Evolutionary conservation across 1,140 invertebrate genomes (phyloP), one percentile per base, ranked within the genome.

Genomic region (Lepidurus packardi): DNA sequence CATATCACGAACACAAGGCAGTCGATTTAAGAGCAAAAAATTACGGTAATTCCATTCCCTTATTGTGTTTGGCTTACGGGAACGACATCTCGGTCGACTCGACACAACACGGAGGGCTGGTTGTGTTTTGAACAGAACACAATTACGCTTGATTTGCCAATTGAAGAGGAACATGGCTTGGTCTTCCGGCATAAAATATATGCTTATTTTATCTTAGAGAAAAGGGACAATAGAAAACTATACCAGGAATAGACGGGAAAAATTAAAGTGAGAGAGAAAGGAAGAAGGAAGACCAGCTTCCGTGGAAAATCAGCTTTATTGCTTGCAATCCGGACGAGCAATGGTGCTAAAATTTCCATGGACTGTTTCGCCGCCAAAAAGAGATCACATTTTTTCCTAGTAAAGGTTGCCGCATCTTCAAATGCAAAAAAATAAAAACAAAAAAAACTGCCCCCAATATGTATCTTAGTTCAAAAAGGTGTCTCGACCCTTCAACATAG

Each of bases 231-330:
- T n/a, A 11, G 53, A 65, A 65, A 65, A 47, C 45, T 11, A 65
- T n/a, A 65, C 8, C 13, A 65, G 4, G 1, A 65, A 65, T 21
- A 34, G 34, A 34, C 3, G 34, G 53, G 53, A 9, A 65, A 65
- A 65, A 65, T 21, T 13, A 65, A 65, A 65, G 53, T 9, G 53
- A 65, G 8, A 65, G 53, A 65, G 53, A 65, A 65, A 65, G 53
- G 53, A 65, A 65, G 53, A 65, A 65, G 53, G 53, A 65, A 65
- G 53, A 65, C 53, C 53, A 65, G 53, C 53, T 65, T 65, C 53
- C 53, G 53, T 21, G 13, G 53, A 65, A 65, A 65, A 16, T 65
- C 21, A 65, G 53, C 53, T 65, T 65, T 16, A 65, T 65, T 16
- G 53, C 53, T 21, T 7, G 53, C n/a, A 65, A 65, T 65, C 53